Conservation (phyloP, 2,113 vertebrate genomes). For the Chaetodon auriga region DNA sequence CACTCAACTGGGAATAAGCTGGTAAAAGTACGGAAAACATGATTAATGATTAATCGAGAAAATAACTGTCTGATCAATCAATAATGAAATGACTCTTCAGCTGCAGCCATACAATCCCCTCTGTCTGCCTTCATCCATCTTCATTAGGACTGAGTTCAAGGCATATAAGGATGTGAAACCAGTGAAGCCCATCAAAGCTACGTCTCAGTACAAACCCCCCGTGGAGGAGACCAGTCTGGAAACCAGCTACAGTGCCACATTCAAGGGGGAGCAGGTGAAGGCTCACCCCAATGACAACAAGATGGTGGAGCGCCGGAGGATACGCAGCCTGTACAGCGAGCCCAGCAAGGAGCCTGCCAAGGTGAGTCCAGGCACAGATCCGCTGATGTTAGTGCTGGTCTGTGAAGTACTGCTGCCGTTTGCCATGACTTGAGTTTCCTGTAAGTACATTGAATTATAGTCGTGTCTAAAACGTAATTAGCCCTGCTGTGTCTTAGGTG, state of each 20-base stretch:
- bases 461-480: conserved; percentile 3
- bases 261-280: conserved; percentile 92
- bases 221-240: conserved; percentile 89
- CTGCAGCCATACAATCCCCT: background rate
- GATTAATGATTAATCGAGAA: background rate
- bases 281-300: conserved; percentile 89
- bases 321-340: conserved; percentile 96
- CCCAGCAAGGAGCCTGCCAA: conserved; percentile 90
- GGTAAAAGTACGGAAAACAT: too few relatives aligned
- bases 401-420: background rate
- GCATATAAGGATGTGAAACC: conserved; percentile 94
- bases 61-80: background rate
- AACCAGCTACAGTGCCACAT: conserved; percentile 96
- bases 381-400: background rate
- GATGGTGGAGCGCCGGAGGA: conserved; percentile 91
- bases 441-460: background rate
- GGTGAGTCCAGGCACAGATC: conserved; percentile 80
- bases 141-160: conserved; percentile 93
- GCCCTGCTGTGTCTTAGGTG: background rate
- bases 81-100: background rate
- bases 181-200: conserved; percentile 91
- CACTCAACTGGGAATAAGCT: too few relatives aligned
- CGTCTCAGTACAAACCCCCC: conserved; percentile 90
- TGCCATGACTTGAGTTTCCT: background rate
- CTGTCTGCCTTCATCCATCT: background rate